phyloP scores from a whole-genome alignment of 2,888 invertebrate species.

The Lypha dubia region DNA sequence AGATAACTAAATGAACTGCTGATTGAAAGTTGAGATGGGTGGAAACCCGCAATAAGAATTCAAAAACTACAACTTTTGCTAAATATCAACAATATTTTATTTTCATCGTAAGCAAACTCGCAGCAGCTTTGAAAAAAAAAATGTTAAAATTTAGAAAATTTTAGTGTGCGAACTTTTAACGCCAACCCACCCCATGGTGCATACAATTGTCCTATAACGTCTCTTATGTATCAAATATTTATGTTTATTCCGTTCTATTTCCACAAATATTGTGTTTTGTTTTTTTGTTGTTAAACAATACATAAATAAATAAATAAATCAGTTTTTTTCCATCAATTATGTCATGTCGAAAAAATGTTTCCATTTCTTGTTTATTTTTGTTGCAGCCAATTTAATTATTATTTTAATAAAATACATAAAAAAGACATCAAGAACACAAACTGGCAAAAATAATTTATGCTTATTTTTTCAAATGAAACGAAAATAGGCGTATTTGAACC shows the following conservation, averaged over 20 bases:
- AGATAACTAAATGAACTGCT: no score
- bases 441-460: constrained; percentile 12
- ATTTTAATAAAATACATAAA: neutral
- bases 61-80: no score
- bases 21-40: no score
- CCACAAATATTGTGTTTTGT: constrained; percentile 1
- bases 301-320: constrained; percentile 19
- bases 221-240: constrained; percentile 6
- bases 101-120: no score
- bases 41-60: no score
- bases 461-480: neutral
- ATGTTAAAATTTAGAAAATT: neutral
- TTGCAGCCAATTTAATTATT: constrained; percentile 35
- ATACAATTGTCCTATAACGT: neutral
- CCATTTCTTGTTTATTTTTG: constrained; percentile 21
- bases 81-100: no score
- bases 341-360: constrained; percentile 56
- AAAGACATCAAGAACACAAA: constrained; percentile 4
- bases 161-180: neutral
- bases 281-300: constrained; percentile 4
- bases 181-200: constrained; percentile 33
- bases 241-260: constrained; percentile 12
- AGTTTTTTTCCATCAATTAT: constrained; percentile 62
- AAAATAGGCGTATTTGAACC: neutral
- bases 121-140: no score